Conservation (phyloP, 2,888 invertebrate genomes). For the Phaonia tiefii region DNA sequence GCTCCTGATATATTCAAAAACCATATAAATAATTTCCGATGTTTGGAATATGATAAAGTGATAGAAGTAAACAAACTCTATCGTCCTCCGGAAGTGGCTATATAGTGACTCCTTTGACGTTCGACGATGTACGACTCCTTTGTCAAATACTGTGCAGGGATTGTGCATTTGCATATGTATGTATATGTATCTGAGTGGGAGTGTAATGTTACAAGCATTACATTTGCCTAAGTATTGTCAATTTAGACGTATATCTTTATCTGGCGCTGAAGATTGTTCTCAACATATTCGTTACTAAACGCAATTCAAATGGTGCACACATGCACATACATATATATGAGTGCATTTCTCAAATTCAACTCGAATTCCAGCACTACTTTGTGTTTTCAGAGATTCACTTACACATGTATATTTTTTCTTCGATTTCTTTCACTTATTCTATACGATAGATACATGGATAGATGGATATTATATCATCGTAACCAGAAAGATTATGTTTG, state of each 20-base stretch:
- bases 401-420: conserved; percentile 7
- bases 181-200: neutral
- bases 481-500: conserved; percentile 49
- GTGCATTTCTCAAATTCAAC: neutral
- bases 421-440: conserved; percentile 6
- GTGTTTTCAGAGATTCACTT: too few relatives aligned
- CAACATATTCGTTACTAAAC: conserved; percentile 44
- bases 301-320: conserved; percentile 7
- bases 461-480: conserved; percentile 20
- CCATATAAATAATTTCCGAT: too few relatives aligned
- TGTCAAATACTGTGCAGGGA: too few relatives aligned
- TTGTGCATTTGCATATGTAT: neutral
- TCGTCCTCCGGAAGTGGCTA: too few relatives aligned
- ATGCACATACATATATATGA: neutral
- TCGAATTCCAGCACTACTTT: too few relatives aligned
- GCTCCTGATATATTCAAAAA: too few relatives aligned
- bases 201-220: conserved; percentile 1
- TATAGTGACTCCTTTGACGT: too few relatives aligned
- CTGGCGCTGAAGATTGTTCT: conserved; percentile 49
- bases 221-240: conserved; percentile 36
- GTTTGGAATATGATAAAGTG: too few relatives aligned
- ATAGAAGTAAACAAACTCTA: too few relatives aligned
- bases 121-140: too few relatives aligned
- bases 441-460: neutral
- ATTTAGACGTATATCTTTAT: conserved; percentile 45